A percentile compares a stretch with the other conserved stretches of the same genome.
Evolutionary conservation across 1,140 invertebrate genomes (phyloP).

Genomic region (Trichonephila clavipes): DNA sequence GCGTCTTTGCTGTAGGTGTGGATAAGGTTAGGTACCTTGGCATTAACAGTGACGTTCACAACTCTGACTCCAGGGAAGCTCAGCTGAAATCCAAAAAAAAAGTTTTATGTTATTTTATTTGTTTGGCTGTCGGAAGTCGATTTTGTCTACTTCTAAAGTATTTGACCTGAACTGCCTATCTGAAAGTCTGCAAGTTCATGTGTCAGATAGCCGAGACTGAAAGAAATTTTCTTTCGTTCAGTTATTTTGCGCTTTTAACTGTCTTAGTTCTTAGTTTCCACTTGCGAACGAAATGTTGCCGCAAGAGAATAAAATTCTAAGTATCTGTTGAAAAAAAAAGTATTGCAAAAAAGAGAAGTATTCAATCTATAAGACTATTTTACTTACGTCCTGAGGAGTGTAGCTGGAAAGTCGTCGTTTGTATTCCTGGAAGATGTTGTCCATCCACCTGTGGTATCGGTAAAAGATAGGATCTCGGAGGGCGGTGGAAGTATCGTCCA

Average conservation of each 20-base stretch:
- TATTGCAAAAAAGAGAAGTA: not conserved
- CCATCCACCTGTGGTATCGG: conserved; percentile 74
- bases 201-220: too few species aligned
- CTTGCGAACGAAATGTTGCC: too few species aligned
- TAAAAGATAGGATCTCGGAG: conserved; percentile 73
- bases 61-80: conserved; percentile 51
- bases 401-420: conserved; percentile 53
- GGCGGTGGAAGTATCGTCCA: conserved; percentile 74
- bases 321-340: too few species aligned
- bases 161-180: too few species aligned
- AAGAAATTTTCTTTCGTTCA: too few species aligned
- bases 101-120: not conserved
- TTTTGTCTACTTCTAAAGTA: too few species aligned
- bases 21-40: conserved; percentile 61
- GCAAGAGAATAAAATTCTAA: too few species aligned
- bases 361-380: not conserved
- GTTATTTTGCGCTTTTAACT: too few species aligned
- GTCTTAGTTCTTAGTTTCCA: too few species aligned
- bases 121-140: too few species aligned
- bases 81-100: not conserved
- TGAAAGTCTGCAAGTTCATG: too few species aligned
- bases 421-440: conserved; percentile 76
- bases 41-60: conserved; percentile 54
- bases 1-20: conserved; percentile 65
- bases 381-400: conserved; percentile 46